These are phyloP conservation scores for Euzophera pinguis DNA, from an alignment of 2,888 invertebrate genomes.

Conservation along the genomic window DNA sequence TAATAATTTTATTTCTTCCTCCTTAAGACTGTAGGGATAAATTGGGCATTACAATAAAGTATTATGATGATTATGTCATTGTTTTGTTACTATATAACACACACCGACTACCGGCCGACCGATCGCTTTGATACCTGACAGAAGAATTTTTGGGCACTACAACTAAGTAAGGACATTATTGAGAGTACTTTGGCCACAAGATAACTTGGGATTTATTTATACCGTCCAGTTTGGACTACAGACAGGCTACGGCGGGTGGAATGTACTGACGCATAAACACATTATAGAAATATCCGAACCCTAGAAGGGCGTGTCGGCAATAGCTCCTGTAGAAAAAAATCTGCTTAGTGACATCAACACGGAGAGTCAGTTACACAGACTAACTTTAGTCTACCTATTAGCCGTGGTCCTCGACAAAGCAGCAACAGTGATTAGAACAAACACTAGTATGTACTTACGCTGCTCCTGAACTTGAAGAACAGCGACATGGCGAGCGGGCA, in stretches of 20 bases:
- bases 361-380: not conserved
- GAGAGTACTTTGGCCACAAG: no score
- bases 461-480: constrained; percentile 77
- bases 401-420: not conserved
- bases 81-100: no score
- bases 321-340: not conserved
- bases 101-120: no score
- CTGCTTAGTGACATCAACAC: not conserved
- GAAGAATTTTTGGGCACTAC: no score
- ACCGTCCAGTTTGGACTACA: no score
- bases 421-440: not conserved
- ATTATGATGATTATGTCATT: no score
- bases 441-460: constrained; percentile 55
- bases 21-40: no score
- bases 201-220: no score
- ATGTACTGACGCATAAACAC: not conserved
- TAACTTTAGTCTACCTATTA: not conserved
- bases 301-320: constrained; percentile 1
- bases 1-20: no score
- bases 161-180: no score
- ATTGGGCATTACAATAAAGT: no score
- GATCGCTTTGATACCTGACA: no score
- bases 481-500: constrained; percentile 61
- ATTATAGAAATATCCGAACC: not conserved
- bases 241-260: not conserved